Conservation (phyloP, 1,140 invertebrate genomes). For the Antheraea pernyi region DNA sequence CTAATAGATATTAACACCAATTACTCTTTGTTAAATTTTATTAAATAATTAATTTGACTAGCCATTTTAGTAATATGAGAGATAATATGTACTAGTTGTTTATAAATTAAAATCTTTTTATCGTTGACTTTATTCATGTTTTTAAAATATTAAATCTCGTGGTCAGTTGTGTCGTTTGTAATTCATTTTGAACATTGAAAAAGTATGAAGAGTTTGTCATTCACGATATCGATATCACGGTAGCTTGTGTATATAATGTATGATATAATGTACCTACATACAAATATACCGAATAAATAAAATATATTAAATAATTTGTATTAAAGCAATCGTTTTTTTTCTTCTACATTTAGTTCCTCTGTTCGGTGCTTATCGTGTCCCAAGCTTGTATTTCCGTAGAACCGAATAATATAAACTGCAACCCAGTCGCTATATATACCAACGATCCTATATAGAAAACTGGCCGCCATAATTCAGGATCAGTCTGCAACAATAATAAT, state of each 20-base stretch:
- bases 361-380: constrained; percentile 4
- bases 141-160: constrained; percentile 11
- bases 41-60: constrained; percentile 6
- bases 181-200: too few relatives aligned
- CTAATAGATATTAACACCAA: neutral
- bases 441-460: constrained; percentile 11
- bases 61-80: constrained; percentile 4
- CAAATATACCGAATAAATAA: constrained; percentile 30
- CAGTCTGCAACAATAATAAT: constrained; percentile 3
- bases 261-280: constrained; percentile 58
- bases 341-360: neutral
- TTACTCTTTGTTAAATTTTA: too few relatives aligned
- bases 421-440: constrained; percentile 8
- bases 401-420: constrained; percentile 12
- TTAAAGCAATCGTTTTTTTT: neutral
- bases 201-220: too few relatives aligned
- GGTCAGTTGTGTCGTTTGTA: constrained; percentile 11
- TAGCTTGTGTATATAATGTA: constrained; percentile 63
- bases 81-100: constrained; percentile 3
- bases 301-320: constrained; percentile 29
- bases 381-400: constrained; percentile 10
- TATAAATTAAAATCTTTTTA: neutral
- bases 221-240: too few relatives aligned
- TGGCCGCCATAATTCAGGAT: constrained; percentile 12
- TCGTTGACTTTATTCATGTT: neutral